phyloP scores from a whole-genome alignment of 2,797 vertebrate genomes.

The Xyrichtys novacula region DNA sequence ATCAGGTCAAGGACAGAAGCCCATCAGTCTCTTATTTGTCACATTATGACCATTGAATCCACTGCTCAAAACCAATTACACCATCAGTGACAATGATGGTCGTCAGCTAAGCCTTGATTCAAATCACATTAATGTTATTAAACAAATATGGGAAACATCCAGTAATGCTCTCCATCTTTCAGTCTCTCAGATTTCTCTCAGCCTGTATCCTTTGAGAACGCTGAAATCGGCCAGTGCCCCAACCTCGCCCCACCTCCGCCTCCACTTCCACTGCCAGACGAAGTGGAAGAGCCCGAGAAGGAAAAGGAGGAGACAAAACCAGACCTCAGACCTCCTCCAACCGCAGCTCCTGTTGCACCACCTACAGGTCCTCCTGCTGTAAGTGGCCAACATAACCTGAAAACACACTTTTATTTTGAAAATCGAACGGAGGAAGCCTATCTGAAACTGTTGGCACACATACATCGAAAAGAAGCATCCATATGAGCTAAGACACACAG shows the following conservation, averaged over 20 bases:
- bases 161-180: constrained; percentile 60
- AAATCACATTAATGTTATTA: too few relatives aligned
- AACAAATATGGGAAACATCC: too few relatives aligned
- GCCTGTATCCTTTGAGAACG: constrained; percentile 93
- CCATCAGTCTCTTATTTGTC: background rate
- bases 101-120: background rate
- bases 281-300: constrained; percentile 56
- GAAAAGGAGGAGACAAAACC: constrained; percentile 42
- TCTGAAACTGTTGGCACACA: constrained; percentile 8
- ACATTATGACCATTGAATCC: background rate
- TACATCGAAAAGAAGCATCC: background rate
- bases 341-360: constrained; percentile 22
- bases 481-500: background rate
- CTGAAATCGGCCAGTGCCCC: constrained; percentile 93
- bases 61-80: background rate
- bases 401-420: too few relatives aligned
- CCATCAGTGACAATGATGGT: background rate
- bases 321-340: constrained; percentile 10
- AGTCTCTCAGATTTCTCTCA: constrained; percentile 96
- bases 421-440: too few relatives aligned
- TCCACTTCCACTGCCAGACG: constrained; percentile 54
- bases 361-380: constrained; percentile 52
- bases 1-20: background rate
- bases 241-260: constrained; percentile 76
- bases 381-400: constrained; percentile 25